Evolutionary conservation across 1,140 invertebrate species (phyloP), one percentile per base, ranked within the genome.

Genomic region (Zaprionus vittiger): DNA sequence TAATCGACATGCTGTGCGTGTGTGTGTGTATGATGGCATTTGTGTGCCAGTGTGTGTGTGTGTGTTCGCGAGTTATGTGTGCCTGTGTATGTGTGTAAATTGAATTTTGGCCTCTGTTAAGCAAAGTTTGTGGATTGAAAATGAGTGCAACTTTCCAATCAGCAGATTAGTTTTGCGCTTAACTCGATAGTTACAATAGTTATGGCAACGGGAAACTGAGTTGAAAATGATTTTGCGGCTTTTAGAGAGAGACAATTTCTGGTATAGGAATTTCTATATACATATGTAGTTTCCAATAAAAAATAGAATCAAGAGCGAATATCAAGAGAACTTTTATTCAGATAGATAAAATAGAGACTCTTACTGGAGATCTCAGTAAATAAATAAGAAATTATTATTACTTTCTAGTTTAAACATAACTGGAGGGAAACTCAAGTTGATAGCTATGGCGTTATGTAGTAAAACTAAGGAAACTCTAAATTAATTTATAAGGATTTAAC

Each of bases 1-100:
- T 69, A 49, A 69, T 69, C 56, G 56, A 34, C 64, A 67, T 31
- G 37, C 12, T 49, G 20, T 66, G 17, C 41, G 5, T 24, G 15
- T 17, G 60, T 62, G 34, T 24, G 20, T 11, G 15, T 37, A 34
- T 14, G 60, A 14, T n/a, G 12, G 31, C 26, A 28, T 63, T n/a
- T 12, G 6, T 20, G 17, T 26, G 4, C 22, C 4, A 26, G 24
- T 28, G 14, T 59, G 20, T 52, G 47, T 22, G 11, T 52, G 47
- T 52, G 47, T 49, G 20, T 22, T 20, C 9, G 31, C 9, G 24
- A 22, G 31, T 38, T 22, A 38, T 12, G 17, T 20, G 17, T 26
- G 14, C 24, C 28, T 31, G 28, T 28, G 20, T 24, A 11, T 14
- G 47, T 52, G 47, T 52, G 47, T 52, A 24, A 52, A 52, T 52